phyloP scores from a whole-genome alignment of 2,113 vertebrate genomes.

The Neolamprologus devosi region DNA sequence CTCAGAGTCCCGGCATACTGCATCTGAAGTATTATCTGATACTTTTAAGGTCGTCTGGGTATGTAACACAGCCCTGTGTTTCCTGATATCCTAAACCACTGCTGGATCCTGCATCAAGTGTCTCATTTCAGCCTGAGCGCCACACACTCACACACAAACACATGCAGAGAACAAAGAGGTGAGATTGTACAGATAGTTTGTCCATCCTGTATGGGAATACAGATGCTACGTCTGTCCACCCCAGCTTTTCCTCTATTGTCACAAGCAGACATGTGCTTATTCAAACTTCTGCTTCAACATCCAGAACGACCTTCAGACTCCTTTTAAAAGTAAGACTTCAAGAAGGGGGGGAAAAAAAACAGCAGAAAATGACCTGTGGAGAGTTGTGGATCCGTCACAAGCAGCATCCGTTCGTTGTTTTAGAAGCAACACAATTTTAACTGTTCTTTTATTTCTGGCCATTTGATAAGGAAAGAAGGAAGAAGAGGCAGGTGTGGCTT shows the following conservation, averaged over 20 bases:
- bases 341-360: rapidly evolving
- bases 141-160: neutral
- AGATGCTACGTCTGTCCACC: neutral
- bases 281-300: neutral
- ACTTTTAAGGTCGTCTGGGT: neutral
- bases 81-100: conserved; percentile 9
- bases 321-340: neutral
- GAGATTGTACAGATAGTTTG: neutral
- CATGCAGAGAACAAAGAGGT: neutral
- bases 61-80: neutral
- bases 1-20: neutral
- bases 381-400: neutral
- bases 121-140: neutral
- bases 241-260: neutral
- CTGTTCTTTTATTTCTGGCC: neutral
- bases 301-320: neutral
- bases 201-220: neutral
- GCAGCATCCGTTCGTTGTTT: neutral
- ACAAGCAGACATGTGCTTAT: neutral
- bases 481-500: neutral
- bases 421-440: neutral
- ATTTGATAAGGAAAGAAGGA: neutral
- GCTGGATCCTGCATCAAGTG: neutral
- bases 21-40: neutral
- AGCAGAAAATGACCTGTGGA: neutral